Conservation (phyloP, 2,797 vertebrate species). For the Periophthalmus magnuspinnatus region DNA sequence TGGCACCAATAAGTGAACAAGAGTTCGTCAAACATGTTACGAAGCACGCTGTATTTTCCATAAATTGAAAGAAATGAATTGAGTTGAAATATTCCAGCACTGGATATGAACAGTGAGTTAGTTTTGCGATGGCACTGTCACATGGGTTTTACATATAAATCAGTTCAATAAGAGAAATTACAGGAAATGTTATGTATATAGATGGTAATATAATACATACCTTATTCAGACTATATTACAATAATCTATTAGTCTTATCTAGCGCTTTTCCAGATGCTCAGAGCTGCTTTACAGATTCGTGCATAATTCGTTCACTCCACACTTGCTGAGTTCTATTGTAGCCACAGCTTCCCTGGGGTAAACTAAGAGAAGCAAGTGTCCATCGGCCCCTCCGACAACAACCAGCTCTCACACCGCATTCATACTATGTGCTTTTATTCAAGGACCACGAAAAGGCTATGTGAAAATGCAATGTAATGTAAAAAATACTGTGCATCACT, state of each 20-base stretch:
- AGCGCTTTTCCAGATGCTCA: too few species aligned
- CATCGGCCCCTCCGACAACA: too few species aligned
- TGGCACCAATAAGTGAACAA: conserved; percentile 21
- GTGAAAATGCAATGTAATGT: background rate
- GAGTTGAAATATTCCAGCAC: conserved; percentile 17
- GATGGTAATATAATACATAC: background rate
- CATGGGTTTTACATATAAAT: conserved; percentile 7
- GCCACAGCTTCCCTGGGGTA: too few species aligned
- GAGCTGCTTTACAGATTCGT: too few species aligned
- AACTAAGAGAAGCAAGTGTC: too few species aligned
- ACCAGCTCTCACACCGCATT: too few species aligned
- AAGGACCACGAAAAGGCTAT: background rate
- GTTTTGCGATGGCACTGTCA: background rate
- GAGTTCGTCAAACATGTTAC: conserved; percentile 20
- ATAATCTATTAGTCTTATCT: too few species aligned
- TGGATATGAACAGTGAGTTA: conserved; percentile 15
- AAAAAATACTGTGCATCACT: too few species aligned
- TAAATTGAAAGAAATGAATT: conserved; percentile 16
- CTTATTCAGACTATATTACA: background rate
- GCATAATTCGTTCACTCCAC: too few species aligned
- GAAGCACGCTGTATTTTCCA: conserved; percentile 13
- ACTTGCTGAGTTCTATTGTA: too few species aligned
- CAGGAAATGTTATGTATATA: background rate
- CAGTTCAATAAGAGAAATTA: background rate
- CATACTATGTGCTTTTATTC: background rate